Conservation (phyloP, 2,888 invertebrate species). For the Acanthoscelides obtectus region DNA sequence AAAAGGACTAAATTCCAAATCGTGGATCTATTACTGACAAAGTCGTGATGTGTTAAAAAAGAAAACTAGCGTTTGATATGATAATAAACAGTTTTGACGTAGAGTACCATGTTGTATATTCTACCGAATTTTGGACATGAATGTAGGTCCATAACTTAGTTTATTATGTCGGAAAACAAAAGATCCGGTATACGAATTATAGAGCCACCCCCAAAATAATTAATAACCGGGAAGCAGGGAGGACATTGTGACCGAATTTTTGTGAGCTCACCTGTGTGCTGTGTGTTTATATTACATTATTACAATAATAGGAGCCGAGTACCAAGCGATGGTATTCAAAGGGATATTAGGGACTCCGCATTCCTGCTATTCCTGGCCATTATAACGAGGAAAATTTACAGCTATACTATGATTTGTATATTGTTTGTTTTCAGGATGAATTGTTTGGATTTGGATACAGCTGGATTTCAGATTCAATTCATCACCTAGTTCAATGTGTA, state of each 20-base stretch:
- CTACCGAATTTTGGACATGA: not conserved
- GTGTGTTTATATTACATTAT: not conserved
- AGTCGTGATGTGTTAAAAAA: too few species aligned
- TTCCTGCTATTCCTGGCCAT: not conserved
- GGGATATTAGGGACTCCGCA: not conserved
- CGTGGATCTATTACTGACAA: too few species aligned
- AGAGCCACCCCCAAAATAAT: not conserved
- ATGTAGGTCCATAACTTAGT: not conserved
- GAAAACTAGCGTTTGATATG: too few species aligned
- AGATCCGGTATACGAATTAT: not conserved
- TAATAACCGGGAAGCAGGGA: not conserved
- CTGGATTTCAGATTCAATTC: not conserved
- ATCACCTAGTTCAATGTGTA: not conserved
- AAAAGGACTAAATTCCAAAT: too few species aligned
- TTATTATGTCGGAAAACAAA: not conserved
- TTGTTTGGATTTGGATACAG: not conserved
- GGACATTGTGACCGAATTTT: not conserved
- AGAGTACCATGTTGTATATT: too few species aligned
- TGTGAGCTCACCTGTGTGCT: not conserved
- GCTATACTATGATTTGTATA: not conserved
- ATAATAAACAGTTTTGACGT: too few species aligned
- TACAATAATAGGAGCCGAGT: not conserved
- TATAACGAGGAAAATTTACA: not conserved
- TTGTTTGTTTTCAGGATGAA: not conserved
- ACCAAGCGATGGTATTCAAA: not conserved